Evolutionary conservation across 2,113 vertebrate genomes (phyloP).

Genomic region (Toxostoma redivivum): DNA sequence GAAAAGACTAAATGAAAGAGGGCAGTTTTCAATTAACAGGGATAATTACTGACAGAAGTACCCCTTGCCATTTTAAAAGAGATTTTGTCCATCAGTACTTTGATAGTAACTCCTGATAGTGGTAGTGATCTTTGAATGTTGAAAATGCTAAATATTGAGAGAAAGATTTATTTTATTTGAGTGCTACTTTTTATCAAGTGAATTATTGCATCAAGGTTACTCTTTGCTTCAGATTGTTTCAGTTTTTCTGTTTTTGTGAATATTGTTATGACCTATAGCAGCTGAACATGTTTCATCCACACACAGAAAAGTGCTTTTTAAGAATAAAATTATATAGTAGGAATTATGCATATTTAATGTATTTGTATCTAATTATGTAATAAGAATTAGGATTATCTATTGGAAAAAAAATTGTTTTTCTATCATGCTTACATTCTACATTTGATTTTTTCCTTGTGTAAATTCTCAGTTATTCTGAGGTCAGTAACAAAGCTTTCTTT

Average conservation of each 20-base stretch:
- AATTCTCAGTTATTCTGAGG: neutral
- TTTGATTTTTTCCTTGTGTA: neutral
- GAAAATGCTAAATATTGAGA: neutral
- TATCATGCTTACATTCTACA: neutral
- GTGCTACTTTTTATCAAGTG: neutral
- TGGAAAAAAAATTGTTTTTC: neutral
- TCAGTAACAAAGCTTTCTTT: neutral
- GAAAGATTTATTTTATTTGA: neutral
- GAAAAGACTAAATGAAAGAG: constrained; percentile 1
- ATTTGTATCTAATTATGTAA: neutral
- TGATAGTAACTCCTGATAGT: constrained; percentile 25
- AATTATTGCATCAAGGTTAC: neutral
- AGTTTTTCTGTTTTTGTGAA: neutral
- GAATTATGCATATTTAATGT: neutral
- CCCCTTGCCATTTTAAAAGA: neutral
- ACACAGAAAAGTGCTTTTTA: neutral
- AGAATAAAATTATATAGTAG: neutral
- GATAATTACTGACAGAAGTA: neutral
- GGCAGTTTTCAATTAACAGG: neutral
- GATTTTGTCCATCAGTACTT: constrained; percentile 26
- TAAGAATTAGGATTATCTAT: neutral
- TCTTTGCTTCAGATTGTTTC: neutral
- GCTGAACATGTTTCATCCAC: neutral
- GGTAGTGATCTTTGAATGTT: neutral
- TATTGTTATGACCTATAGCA: neutral